Conservation (phyloP, 2,888 invertebrate species). For the Chymomyza fuscimana region DNA sequence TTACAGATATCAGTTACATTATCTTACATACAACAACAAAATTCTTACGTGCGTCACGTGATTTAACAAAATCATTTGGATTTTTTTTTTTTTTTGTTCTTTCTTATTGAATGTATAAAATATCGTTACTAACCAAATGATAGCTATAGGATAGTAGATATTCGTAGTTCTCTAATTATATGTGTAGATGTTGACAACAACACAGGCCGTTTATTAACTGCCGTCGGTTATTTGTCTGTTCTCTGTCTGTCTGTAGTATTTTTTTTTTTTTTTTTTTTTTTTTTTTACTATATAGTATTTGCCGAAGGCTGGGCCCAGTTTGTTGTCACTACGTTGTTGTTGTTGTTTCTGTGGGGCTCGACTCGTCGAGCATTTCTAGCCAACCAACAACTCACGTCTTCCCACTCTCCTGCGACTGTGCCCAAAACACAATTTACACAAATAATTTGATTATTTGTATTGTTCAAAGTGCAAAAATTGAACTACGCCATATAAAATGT, state of each 20-base stretch:
- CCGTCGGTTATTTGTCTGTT: conserved; percentile 16
- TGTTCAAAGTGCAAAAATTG: conserved; percentile 33
- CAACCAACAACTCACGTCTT: not conserved
- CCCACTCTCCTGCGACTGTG: not conserved
- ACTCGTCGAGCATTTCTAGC: conserved; percentile 8
- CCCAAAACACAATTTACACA: conserved; percentile 27
- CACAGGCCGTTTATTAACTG: conserved; percentile 13
- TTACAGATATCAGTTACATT: not conserved
- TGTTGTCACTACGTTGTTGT: not conserved
- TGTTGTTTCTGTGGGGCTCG: conserved; percentile 11
- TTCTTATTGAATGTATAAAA: not conserved
- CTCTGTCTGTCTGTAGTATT: too few species aligned
- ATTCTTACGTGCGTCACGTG: not conserved
- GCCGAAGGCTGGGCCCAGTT: conserved; percentile 32
- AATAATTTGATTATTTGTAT: conserved; percentile 37
- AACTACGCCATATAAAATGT: not conserved
- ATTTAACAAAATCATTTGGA: not conserved
- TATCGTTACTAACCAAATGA: not conserved
- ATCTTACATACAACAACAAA: not conserved
- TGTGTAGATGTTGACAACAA: not conserved
- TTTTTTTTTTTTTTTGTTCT: not conserved
- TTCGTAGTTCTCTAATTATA: not conserved
- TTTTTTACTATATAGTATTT: conserved; percentile 20
- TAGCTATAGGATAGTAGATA: not conserved
- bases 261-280: too few species aligned